Percentiles rank a stretch among this genome's conserved stretches.
These are phyloP conservation scores for Anthonomus grandis DNA, from an alignment of 1,140 invertebrate species.

Conservation along the genomic window DNA sequence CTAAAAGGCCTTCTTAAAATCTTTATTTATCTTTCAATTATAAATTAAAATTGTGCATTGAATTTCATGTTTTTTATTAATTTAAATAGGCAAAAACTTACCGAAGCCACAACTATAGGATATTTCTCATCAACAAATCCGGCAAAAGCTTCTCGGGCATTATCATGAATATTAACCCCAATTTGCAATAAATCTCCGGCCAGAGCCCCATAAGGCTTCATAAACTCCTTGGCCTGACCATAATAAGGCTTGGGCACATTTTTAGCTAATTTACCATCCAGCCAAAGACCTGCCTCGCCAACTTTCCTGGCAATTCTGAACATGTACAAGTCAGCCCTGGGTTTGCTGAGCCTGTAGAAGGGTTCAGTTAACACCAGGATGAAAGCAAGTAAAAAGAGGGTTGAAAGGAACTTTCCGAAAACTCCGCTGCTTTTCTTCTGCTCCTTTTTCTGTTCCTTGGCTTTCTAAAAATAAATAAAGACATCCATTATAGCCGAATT, in stretches of 20 bases:
- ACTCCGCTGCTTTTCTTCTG: conserved; percentile 29
- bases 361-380: conserved; percentile 22
- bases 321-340: conserved; percentile 12
- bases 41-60: conserved; percentile 12
- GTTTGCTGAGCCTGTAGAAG: conserved; percentile 1
- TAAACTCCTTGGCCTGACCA: conserved; percentile 44
- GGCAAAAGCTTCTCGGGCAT: conserved; percentile 49
- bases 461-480: conserved; percentile 35
- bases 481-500: background rate
- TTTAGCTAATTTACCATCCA: conserved; percentile 51
- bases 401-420: conserved; percentile 21
- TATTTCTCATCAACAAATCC: conserved; percentile 55
- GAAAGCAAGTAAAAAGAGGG: conserved; percentile 20
- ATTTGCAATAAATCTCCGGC: conserved; percentile 56
- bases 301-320: conserved; percentile 17
- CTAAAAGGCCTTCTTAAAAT: no score
- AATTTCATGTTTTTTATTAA: conserved; percentile 2
- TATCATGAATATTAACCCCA: conserved; percentile 55
- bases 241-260: conserved; percentile 63
- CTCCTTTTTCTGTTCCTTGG: conserved; percentile 23
- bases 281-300: conserved; percentile 33
- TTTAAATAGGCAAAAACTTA: no score
- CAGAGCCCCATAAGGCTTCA: conserved; percentile 61
- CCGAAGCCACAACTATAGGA: conserved; percentile 57
- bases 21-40: no score